Percentiles rank a stretch among this genome's conserved stretches.
Evolutionary conservation across 2,797 vertebrate genomes (phyloP).

Genomic region (Pampus argenteus): DNA sequence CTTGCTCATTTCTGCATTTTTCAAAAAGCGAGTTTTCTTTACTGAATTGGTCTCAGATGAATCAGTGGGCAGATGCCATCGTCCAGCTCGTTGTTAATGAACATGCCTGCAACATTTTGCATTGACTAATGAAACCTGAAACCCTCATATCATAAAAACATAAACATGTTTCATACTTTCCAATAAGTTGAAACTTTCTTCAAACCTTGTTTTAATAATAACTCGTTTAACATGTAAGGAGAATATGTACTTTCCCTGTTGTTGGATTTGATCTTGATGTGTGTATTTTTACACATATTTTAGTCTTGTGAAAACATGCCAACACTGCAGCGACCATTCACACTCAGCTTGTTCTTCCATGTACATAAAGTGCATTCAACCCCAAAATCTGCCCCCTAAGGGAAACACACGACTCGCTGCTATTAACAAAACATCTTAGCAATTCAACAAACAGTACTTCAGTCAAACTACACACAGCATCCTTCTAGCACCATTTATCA

Average conservation of each 20-base stretch:
- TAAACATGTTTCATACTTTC: background rate
- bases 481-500: constrained; percentile 66
- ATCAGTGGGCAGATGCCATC: constrained; percentile 14
- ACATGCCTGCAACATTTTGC: too few species aligned
- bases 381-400: constrained; percentile 34
- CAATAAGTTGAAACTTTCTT: background rate
- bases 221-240: background rate
- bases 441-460: constrained; percentile 62
- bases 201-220: background rate
- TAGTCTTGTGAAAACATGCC: background rate
- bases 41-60: constrained; percentile 27
- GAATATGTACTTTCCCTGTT: background rate
- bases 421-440: constrained; percentile 65
- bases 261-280: background rate
- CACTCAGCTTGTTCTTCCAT: constrained; percentile 25
- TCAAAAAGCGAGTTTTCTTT: background rate
- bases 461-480: constrained; percentile 41
- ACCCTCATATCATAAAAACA: background rate
- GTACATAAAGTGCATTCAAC: constrained; percentile 52
- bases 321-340: constrained; percentile 32
- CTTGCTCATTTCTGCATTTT: background rate
- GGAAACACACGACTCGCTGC: constrained; percentile 37
- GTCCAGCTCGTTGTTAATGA: background rate
- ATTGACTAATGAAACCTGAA: background rate
- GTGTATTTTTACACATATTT: background rate